Percentiles rank a stretch among this genome's conserved stretches.
These are phyloP conservation scores for Sarcophaga caerulescens DNA, from an alignment of 2,888 invertebrate genomes.

Conservation along the genomic window DNA sequence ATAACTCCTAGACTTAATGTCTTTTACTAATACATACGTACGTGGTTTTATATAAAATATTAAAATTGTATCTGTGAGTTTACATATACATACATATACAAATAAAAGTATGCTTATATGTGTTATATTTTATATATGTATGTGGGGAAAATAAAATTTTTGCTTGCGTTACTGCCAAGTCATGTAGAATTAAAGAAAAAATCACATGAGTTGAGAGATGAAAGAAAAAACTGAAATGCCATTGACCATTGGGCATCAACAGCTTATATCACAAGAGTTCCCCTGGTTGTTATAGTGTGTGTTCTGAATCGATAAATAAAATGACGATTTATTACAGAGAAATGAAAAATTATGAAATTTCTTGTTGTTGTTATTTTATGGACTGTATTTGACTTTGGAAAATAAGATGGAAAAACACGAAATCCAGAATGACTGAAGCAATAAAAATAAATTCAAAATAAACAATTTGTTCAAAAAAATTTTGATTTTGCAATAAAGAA, in stretches of 20 bases:
- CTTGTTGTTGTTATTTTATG: no score
- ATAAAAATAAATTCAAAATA: neutral
- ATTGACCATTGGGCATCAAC: conserved; percentile 41
- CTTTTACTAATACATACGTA: conserved; percentile 10
- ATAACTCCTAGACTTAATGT: conserved; percentile 45
- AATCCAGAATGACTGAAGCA: neutral
- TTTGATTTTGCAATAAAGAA: no score
- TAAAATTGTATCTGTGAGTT: neutral
- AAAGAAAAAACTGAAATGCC: no score
- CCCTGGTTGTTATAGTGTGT: conserved; percentile 16
- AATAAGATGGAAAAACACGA: neutral
- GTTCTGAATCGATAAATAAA: conserved; percentile 49
- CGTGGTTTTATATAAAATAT: neutral
- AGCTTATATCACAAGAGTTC: neutral
- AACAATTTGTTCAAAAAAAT: neutral
- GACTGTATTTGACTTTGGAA: neutral
- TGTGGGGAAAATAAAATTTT: no score
- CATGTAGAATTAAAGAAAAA: conserved; percentile 18
- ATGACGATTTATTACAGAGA: conserved; percentile 36
- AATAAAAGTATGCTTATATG: neutral
- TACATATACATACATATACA: neutral
- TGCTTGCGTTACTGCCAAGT: neutral
- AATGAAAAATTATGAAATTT: conserved; percentile 8
- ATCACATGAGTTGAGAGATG: neutral
- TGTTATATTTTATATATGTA: neutral